A percentile compares a stretch with the other conserved stretches of the same genome.
Evolutionary conservation across 2,113 vertebrate species (phyloP).

Genomic region (Grammomys dolichurus): DNA sequence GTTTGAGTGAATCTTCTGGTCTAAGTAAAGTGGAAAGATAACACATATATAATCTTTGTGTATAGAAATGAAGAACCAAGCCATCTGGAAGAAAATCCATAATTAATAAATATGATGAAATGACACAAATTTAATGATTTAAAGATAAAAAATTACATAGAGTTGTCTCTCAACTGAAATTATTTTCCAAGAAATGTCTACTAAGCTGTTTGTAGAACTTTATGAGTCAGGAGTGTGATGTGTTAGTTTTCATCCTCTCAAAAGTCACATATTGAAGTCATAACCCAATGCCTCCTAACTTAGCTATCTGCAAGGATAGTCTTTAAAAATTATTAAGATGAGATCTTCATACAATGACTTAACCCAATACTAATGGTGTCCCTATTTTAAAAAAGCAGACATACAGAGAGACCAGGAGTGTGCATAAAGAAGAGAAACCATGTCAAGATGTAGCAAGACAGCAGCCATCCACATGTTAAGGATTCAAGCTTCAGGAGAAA

Average conservation of each 20-base stretch:
- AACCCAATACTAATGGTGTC: not conserved
- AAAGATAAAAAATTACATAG: not conserved
- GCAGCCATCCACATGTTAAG: not conserved
- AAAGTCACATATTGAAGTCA: not conserved
- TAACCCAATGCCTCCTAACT: not conserved
- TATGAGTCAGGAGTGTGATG: not conserved
- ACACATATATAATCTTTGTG: not conserved
- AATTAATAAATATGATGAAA: not conserved
- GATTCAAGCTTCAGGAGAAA: not conserved
- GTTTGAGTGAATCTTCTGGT: not conserved
- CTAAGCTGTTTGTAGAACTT: not conserved
- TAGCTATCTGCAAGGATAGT: not conserved
- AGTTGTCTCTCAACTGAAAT: not conserved
- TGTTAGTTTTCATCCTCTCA: not conserved
- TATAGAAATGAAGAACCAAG: not conserved
- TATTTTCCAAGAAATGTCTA: not conserved
- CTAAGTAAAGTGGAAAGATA: not conserved
- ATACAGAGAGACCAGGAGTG: too few relatives aligned
- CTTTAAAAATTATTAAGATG: not conserved
- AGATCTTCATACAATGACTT: not conserved
- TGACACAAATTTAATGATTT: constrained; percentile 5
- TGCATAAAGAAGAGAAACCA: not conserved
- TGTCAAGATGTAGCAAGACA: not conserved
- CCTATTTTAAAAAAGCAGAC: not conserved
- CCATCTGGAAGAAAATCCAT: not conserved